Evolutionary conservation across 1,140 invertebrate species (phyloP), one percentile per base, ranked within the genome.

Genomic region (Halictus rubicundus): DNA sequence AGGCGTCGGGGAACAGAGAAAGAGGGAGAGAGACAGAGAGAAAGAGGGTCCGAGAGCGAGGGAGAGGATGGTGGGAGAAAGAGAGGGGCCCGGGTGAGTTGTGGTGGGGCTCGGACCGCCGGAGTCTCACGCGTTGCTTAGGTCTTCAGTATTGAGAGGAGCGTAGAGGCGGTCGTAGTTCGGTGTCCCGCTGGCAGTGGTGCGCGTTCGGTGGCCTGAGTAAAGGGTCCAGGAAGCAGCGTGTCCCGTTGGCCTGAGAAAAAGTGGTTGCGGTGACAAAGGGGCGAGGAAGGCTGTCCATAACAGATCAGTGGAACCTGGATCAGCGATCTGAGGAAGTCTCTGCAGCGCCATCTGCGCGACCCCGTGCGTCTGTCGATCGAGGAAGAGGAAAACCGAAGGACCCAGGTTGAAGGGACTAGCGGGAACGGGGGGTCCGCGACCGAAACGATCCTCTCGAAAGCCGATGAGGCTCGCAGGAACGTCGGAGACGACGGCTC

Each of bases 51-150:
- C 6, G 49, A 19, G 49, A 21, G 19, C 2, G 5, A 19, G 49
- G 19, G 49, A 6, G 49, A 52, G 19, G 49, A 52, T 14, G 3
- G 49, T 3, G 10, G 5, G 49, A 19, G 19, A 16, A 19, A 7
- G 49, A 52, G 49, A 52, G 49, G 49, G 49, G 66, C 46, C 72
- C 46, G 54, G 21, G 5, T 21, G 19, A 21, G 6, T 21, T 37
- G 81, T 80, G 82, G 80, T 85, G 85, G 85, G 85, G 66, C 59
- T 46, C 65, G 59, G 68, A 75, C 63, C 46, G 54, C 57, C 70
- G 81, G 49, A 78, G 85, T 86, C 85, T 86, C 85, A 86, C 84
- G 84, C 73, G 77, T 87, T 78, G 76, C 68, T 59, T 52, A 68
- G 77, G 85, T 64, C 74, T 66, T 80, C 85, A 87, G 85, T 87